Evolutionary conservation across 23 tunicate genomes (phyloP), one percentile per base, ranked within the genome.

Genomic region (Ascidia mentula): DNA sequence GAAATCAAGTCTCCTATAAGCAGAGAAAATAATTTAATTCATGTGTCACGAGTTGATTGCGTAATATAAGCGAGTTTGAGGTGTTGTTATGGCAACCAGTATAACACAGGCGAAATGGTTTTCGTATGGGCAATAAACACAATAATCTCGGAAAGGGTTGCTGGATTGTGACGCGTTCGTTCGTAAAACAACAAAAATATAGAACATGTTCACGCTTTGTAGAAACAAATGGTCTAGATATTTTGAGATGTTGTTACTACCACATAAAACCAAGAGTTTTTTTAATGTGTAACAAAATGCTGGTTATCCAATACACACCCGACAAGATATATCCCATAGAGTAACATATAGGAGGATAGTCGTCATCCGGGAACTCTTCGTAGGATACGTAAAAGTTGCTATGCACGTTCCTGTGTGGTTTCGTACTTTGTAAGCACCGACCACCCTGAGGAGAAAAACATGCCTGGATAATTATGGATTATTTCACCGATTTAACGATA

Each of bases 291-390:
- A n/a, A 0, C 82, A 38, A n/a, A n/a, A n/a, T n/a, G n/a, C n/a
- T n/a, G n/a, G n/a, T n/a, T n/a, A n/a, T n/a, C n/a, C n/a, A n/a
- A n/a, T n/a, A n/a, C n/a, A n/a, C 73, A 91, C 97, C 85, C 38
- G 97, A 91, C 84, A 91, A 45, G 36, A 91, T 72, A 73, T 91
- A 91, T 0, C 90, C 97, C 72, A 78, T 82, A 31, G 59, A 75
- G 69, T 61, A 81, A 74, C 90, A 91, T 4, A 76, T 60, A 37
- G 80, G 77, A n/a, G 97, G 97, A 77, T 72, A 86, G n/a, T 28
- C 38, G 9, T 60, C 74, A n/a, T 40, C 26, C 7, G 86, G 74
- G 38, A 74, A 91, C 0, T 73, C 69, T 69, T 86, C 72, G 0
- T 26, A 40, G 39, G 97, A 85, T 1, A 91, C 87, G 39, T 81